Percentiles rank a stretch among this genome's conserved stretches.
phyloP scores from a whole-genome alignment of 2,797 vertebrate genomes.

The Coregonus ussuriensis region DNA sequence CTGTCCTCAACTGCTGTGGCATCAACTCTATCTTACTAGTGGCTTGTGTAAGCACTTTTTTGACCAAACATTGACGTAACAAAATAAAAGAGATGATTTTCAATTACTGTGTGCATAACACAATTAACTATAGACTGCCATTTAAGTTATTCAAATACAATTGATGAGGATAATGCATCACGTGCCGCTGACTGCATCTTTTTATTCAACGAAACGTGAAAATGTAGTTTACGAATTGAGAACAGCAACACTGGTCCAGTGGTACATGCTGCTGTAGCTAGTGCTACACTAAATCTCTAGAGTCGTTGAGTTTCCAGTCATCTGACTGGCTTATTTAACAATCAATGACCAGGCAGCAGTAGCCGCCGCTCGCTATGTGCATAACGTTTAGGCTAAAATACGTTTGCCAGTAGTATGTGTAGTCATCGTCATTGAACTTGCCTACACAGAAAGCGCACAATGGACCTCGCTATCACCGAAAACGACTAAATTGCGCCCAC shows the following conservation, averaged over 20 bases:
- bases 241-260: not conserved
- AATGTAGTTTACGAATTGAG: not conserved
- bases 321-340: not conserved
- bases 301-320: constrained; percentile 6
- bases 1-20: not conserved
- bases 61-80: too few species aligned
- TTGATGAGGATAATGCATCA: not conserved
- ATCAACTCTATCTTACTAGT: not conserved
- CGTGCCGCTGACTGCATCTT: not conserved
- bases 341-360: not conserved
- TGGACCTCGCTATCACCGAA: not conserved
- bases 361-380: not conserved
- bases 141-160: not conserved
- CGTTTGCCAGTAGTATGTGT: not conserved
- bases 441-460: not conserved
- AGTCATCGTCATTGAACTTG: not conserved
- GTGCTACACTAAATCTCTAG: not conserved
- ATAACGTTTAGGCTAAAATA: not conserved
- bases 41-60: not conserved
- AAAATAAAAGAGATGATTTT: too few species aligned
- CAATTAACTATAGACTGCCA: not conserved
- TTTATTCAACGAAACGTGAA: too few species aligned
- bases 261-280: not conserved
- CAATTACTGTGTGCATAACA: not conserved
- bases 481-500: constrained; percentile 29